These are phyloP conservation scores for Macrotus californicus DNA, from an alignment of 2,113 vertebrate genomes.

Conservation along the genomic window DNA sequence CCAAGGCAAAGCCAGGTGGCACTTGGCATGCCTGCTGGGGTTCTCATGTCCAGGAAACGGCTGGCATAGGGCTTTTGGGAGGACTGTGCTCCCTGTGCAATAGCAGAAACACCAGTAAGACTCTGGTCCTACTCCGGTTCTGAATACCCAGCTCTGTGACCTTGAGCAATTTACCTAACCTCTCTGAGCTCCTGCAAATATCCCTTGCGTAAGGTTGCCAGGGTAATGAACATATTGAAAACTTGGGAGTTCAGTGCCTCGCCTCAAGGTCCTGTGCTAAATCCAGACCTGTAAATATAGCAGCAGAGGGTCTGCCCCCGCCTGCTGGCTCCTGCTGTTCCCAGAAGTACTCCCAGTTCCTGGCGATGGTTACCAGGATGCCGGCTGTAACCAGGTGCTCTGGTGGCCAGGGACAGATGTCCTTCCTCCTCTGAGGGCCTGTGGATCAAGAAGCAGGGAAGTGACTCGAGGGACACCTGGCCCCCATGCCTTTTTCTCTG, in stretches of 20 bases:
- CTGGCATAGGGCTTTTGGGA: not conserved
- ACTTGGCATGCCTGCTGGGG: not conserved
- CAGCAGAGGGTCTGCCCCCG: constrained; percentile 17
- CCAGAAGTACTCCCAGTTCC: constrained; percentile 35
- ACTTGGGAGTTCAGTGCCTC: not conserved
- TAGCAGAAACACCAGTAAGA: not conserved
- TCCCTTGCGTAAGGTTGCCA: not conserved
- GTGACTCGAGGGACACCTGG: not conserved
- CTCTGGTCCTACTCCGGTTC: not conserved
- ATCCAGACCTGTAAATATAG: constrained; percentile 59
- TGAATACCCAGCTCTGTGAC: not conserved
- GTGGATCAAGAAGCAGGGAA: not conserved
- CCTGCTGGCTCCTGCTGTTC: constrained; percentile 26
- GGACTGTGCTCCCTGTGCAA: not conserved
- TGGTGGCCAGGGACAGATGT: not conserved
- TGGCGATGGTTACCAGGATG: constrained; percentile 50
- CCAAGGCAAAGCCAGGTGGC: not conserved
- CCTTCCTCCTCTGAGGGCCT: not conserved
- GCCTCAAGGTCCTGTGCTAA: constrained; percentile 59
- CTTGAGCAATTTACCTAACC: not conserved
- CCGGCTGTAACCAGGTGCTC: constrained; percentile 14
- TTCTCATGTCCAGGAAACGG: not conserved
- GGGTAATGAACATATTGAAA: not conserved
- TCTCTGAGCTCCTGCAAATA: not conserved
- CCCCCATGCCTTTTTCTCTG: not conserved